Evolutionary conservation across 2,888 invertebrate genomes (phyloP).

Genomic region (Ephialtes manifestator): DNA sequence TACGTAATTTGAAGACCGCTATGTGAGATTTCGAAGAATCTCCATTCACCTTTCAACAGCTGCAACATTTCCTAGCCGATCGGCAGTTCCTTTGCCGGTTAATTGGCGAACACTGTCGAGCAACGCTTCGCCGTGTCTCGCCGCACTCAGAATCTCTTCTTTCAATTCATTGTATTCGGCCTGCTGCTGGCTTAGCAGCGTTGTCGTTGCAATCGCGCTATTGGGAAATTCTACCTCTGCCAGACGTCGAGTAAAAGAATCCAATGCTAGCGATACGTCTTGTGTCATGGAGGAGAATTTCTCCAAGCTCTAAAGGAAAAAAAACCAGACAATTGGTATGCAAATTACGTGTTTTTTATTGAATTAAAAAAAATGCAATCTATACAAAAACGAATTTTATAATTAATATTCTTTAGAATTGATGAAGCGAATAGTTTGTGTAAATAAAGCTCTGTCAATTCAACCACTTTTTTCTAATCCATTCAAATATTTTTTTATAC

Average conservation of each 20-base stretch:
- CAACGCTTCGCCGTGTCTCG: conserved; percentile 95
- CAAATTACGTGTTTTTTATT: not conserved
- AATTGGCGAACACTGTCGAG: conserved; percentile 91
- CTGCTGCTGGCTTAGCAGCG: conserved; percentile 94
- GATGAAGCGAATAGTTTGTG: too few relatives aligned
- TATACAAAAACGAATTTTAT: conserved; percentile 15
- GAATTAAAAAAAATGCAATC: not conserved
- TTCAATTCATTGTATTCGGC: conserved; percentile 90
- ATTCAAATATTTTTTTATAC: not conserved
- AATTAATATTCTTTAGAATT: too few relatives aligned
- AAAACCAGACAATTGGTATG: not conserved
- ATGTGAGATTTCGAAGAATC: not conserved
- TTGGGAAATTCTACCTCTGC: conserved; percentile 98
- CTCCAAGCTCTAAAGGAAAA: conserved; percentile 93
- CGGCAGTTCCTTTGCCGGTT: conserved; percentile 88
- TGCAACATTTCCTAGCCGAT: conserved; percentile 94
- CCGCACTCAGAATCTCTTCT: conserved; percentile 94
- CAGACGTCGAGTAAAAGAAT: conserved; percentile 95
- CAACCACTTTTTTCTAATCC: too few relatives aligned
- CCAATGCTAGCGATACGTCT: conserved; percentile 94
- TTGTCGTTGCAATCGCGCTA: conserved; percentile 96
- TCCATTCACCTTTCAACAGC: conserved; percentile 93
- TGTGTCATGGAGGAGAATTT: conserved; percentile 97
- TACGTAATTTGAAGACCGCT: not conserved
- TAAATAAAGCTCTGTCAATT: too few relatives aligned